These are phyloP conservation scores for Eupithecia inturbata DNA, from an alignment of 2,888 invertebrate genomes.

Conservation along the genomic window DNA sequence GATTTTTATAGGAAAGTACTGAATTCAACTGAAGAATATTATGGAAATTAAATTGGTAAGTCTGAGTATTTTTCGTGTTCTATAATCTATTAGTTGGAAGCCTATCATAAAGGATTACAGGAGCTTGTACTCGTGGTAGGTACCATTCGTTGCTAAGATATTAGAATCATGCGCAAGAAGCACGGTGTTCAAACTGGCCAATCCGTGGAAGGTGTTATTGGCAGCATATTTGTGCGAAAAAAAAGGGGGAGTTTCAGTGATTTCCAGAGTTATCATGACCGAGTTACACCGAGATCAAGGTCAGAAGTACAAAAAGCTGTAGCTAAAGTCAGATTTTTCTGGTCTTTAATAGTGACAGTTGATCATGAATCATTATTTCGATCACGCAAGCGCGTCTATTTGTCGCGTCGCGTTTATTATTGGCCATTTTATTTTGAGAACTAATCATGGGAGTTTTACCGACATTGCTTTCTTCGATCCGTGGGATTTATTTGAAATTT, in stretches of 20 bases:
- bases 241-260: not conserved
- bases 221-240: not conserved
- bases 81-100: too few species aligned
- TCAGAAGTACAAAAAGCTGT: not conserved
- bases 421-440: conserved; percentile 31
- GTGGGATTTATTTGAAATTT: conserved; percentile 9
- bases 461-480: conserved; percentile 6
- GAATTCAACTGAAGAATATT: not conserved
- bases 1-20: not conserved
- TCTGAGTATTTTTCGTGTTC: not conserved
- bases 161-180: too few species aligned
- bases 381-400: conserved; percentile 23
- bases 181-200: too few species aligned
- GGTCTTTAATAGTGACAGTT: not conserved
- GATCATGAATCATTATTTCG: not conserved
- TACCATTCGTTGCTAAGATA: too few species aligned
- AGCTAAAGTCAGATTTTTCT: not conserved
- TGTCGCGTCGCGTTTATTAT: conserved; percentile 23
- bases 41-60: not conserved
- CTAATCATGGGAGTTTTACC: conserved; percentile 22
- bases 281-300: not conserved
- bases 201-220: too few species aligned
- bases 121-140: too few species aligned
- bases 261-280: too few species aligned
- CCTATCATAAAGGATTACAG: too few species aligned